These are phyloP conservation scores for Hemibagrus guttatus DNA, from an alignment of 2,797 vertebrate species.

Conservation along the genomic window DNA sequence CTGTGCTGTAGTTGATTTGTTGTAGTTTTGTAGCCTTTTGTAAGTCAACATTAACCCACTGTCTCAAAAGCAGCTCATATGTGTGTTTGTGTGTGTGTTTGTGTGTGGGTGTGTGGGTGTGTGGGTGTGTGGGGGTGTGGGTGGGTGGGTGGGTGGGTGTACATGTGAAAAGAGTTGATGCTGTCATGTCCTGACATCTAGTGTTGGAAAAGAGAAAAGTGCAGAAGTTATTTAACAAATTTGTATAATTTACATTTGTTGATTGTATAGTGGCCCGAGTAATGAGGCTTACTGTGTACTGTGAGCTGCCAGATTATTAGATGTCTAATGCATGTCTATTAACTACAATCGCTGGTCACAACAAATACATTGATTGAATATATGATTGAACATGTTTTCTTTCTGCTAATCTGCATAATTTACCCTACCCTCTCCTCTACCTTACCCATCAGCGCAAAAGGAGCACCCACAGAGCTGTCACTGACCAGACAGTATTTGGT, in stretches of 20 bases:
- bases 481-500: background rate
- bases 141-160: background rate
- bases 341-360: background rate
- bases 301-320: background rate
- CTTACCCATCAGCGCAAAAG: background rate
- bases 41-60: background rate
- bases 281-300: background rate
- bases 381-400: background rate
- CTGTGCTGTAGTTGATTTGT: background rate
- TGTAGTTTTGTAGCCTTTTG: background rate
- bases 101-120: background rate
- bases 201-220: slow-evolving; percentile 39
- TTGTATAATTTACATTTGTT: background rate
- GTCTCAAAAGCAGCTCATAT: background rate
- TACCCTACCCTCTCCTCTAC: background rate
- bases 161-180: background rate
- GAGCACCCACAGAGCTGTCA: background rate
- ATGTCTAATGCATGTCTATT: background rate
- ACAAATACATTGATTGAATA: background rate
- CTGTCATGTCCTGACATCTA: slow-evolving; percentile 46
- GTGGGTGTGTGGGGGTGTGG: background rate
- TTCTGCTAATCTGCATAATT: background rate
- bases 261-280: background rate
- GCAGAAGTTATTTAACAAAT: background rate
- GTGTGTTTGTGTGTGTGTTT: background rate